A percentile compares a stretch with the other conserved stretches of the same genome.
phyloP scores from a whole-genome alignment of 1,140 invertebrate species.

The Stegodyphus mimosarum region DNA sequence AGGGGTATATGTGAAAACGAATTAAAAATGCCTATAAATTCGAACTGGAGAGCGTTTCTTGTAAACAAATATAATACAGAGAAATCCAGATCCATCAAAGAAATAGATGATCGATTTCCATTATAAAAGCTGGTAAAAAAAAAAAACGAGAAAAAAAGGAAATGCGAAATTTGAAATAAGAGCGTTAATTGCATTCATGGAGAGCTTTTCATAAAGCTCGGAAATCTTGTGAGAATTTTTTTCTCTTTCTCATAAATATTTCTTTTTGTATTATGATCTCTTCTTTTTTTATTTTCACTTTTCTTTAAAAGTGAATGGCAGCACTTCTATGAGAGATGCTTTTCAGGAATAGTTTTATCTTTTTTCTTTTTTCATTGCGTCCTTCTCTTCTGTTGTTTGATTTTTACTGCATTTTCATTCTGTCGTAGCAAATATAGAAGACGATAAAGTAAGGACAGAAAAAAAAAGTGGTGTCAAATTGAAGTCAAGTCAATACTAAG shows the following conservation, averaged over 20 bases:
- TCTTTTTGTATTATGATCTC: slow-evolving; percentile 23
- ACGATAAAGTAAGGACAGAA: too few relatives aligned
- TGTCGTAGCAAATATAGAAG: too few relatives aligned
- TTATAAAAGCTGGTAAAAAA: slow-evolving; percentile 31
- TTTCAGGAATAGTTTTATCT: too few relatives aligned
- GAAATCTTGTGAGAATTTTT: slow-evolving; percentile 32
- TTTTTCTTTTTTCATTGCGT: too few relatives aligned
- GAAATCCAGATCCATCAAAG: slow-evolving; percentile 44
- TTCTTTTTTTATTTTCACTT: slow-evolving; percentile 19
- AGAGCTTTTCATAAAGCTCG: slow-evolving; percentile 37
- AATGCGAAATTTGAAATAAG: slow-evolving; percentile 24
- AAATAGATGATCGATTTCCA: slow-evolving; percentile 36
- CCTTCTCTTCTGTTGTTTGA: too few relatives aligned
- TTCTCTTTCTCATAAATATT: slow-evolving; percentile 27
- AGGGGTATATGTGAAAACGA: too few relatives aligned
- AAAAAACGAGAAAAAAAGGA: slow-evolving; percentile 12
- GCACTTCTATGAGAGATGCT: too few relatives aligned
- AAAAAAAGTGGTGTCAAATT: too few relatives aligned
- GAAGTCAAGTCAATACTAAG: too few relatives aligned
- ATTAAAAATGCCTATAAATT: too few relatives aligned
- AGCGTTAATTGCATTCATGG: slow-evolving; percentile 49
- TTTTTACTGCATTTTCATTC: too few relatives aligned
- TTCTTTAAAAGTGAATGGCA: slow-evolving; percentile 4
- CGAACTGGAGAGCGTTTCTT: slow-evolving; percentile 14
- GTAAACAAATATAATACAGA: slow-evolving; percentile 40